A percentile compares a stretch with the other conserved stretches of the same genome.
phyloP scores from a whole-genome alignment of 2,113 vertebrate genomes.

The Himantopus leucocephalus region DNA sequence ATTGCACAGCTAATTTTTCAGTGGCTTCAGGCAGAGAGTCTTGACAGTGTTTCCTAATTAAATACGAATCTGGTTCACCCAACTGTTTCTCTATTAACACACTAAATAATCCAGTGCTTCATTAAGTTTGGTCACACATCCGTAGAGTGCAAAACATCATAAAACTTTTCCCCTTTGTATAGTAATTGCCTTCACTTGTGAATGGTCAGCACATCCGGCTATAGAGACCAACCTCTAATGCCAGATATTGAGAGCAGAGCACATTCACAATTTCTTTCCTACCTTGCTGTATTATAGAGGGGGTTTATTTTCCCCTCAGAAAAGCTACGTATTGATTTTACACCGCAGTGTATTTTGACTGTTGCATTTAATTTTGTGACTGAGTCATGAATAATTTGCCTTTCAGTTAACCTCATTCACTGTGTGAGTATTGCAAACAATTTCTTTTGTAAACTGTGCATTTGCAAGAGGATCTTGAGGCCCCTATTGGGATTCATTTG shows the following conservation, averaged over 20 bases:
- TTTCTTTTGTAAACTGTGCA: constrained; percentile 23
- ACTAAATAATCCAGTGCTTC: constrained; percentile 29
- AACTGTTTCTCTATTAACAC: constrained; percentile 12
- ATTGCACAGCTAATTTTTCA: not conserved
- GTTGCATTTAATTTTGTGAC: not conserved
- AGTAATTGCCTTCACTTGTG: not conserved
- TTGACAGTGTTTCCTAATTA: not conserved
- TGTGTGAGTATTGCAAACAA: not conserved
- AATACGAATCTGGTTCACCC: constrained; percentile 11
- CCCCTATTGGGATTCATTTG: constrained; percentile 30
- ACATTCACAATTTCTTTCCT: not conserved
- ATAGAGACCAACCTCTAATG: not conserved
- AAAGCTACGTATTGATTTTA: not conserved
- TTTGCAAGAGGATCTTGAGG: constrained; percentile 21
- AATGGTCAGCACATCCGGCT: not conserved
- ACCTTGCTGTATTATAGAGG: not conserved
- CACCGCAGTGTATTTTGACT: not conserved
- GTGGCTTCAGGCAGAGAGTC: not conserved
- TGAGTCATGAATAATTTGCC: not conserved
- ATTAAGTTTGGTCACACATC: not conserved
- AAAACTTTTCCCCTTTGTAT: not conserved
- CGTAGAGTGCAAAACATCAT: not conserved
- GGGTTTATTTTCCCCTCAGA: not conserved
- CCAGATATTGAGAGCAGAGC: not conserved
- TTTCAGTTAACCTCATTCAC: constrained; percentile 34